Conservation (phyloP, 2,113 vertebrate species). For the Furnarius figulus region DNA sequence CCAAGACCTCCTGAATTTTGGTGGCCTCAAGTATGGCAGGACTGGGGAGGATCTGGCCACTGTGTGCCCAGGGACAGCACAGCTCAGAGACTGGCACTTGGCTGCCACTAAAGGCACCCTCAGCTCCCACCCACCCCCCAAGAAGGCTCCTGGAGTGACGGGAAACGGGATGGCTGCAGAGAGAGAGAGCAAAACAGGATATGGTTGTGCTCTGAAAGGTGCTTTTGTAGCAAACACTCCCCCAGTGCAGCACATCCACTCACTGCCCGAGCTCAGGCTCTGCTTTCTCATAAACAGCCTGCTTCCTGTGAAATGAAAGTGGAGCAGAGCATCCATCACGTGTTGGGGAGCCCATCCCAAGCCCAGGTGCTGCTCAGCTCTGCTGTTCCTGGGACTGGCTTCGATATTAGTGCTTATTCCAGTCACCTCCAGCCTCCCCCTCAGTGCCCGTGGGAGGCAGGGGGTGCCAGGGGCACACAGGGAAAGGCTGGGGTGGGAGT, state of each 20-base stretch:
- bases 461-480: neutral
- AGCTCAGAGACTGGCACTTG: fast-evolving
- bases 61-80: neutral
- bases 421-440: fast-evolving
- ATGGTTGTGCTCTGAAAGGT: neutral
- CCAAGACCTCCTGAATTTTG: neutral
- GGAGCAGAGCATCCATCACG: fast-evolving
- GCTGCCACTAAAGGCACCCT: neutral
- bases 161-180: neutral
- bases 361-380: neutral
- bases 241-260: neutral
- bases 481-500: neutral
- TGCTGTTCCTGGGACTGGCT: neutral
- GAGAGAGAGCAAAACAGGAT: neutral
- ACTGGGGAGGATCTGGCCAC: neutral
- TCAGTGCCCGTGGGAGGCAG: neutral
- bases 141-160: neutral
- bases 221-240: neutral
- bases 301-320: neutral
- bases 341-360: fast-evolving
- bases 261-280: fast-evolving
- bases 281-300: neutral
- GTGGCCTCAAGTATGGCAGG: neutral
- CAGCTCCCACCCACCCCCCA: neutral
- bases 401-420: fast-evolving